Conservation (phyloP, 2,113 vertebrate genomes). For the Sula dactylatra region DNA sequence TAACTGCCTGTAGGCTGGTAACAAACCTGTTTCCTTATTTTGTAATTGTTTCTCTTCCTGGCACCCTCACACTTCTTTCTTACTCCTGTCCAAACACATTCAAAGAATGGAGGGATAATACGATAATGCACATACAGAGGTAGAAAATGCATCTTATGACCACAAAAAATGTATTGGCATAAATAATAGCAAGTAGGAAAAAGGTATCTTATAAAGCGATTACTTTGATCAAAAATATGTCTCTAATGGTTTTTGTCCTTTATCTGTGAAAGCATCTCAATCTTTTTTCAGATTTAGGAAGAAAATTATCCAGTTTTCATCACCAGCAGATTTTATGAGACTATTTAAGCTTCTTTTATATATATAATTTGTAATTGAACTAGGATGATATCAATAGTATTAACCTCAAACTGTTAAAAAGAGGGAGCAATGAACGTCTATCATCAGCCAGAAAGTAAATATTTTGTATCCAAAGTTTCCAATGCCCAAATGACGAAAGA, state of each 20-base stretch:
- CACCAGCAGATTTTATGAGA: fast-evolving
- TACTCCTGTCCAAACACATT: not conserved
- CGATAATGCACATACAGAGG: fast-evolving
- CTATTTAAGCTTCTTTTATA: not conserved
- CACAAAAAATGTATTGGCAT: not conserved
- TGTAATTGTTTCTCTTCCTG: not conserved
- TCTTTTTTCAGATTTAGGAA: not conserved
- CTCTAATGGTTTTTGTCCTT: not conserved
- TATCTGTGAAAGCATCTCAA: not conserved
- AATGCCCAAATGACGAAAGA: not conserved
- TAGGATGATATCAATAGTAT: not conserved
- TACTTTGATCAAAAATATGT: not conserved
- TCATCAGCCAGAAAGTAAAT: not conserved
- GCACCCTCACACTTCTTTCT: not conserved
- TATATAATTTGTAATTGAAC: not conserved
- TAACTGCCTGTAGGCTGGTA: slow-evolving; percentile 34
- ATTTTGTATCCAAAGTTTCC: not conserved
- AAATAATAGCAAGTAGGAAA: not conserved
- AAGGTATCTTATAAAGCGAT: not conserved
- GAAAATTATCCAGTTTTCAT: not conserved
- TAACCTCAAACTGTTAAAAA: not conserved
- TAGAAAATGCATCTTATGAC: not conserved
- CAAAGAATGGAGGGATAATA: not conserved
- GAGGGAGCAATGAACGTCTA: not conserved
- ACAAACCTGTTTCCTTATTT: not conserved